Evolutionary conservation across 2,888 invertebrate genomes (phyloP).

Genomic region (Sarcophaga carnaria): DNA sequence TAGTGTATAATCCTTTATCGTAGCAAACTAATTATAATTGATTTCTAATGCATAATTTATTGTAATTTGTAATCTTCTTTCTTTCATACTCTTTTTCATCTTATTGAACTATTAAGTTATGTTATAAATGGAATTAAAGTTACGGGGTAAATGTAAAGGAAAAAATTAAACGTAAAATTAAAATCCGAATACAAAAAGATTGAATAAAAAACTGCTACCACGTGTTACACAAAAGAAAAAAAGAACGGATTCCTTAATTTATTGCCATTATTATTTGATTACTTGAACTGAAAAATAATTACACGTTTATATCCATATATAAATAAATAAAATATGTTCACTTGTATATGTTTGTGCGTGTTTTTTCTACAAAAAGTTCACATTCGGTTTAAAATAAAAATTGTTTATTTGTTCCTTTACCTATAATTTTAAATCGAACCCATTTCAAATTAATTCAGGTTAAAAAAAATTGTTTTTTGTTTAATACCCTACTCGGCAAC

Average conservation of each 20-base stretch:
- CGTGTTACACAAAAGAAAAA: not conserved
- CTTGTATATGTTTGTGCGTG: not conserved
- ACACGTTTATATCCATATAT: not conserved
- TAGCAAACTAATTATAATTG: conserved; percentile 21
- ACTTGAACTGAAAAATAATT: not conserved
- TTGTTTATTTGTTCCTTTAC: not conserved
- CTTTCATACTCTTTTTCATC: not conserved
- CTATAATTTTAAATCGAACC: conserved; percentile 50
- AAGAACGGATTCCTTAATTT: not conserved
- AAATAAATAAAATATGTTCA: conserved; percentile 17
- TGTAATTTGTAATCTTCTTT: not conserved
- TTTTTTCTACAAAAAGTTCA: not conserved
- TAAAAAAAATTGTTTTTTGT: not conserved
- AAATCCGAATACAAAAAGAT: no score
- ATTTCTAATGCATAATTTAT: conserved; percentile 23
- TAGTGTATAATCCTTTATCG: not conserved
- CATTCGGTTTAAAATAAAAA: conserved; percentile 16
- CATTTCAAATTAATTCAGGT: conserved; percentile 29
- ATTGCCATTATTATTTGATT: conserved; percentile 10
- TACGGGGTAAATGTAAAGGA: not conserved
- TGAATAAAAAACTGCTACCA: not conserved
- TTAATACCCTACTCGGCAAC: not conserved
- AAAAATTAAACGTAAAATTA: not conserved
- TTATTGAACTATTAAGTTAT: no score
- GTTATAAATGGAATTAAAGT: no score